Base-by-base conservation (phyloP, 2,113 vertebrate genomes). In the Centrocercus urophasianus region DNA sequence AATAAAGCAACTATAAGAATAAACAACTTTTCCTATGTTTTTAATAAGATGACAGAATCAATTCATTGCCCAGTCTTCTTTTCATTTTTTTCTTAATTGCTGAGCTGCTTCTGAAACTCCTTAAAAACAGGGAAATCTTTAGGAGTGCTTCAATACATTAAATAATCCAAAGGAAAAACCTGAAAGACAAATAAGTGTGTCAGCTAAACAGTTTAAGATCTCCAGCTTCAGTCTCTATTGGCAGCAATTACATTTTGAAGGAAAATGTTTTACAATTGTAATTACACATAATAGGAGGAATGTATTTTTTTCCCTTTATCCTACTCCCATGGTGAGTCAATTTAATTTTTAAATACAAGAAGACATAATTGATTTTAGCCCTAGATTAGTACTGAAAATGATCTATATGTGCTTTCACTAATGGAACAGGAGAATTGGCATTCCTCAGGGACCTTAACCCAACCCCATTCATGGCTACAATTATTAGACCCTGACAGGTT, bases 291-390 rank as follows among this genome's bases (percentile, higher is more conserved):
- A 98, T 98, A 98, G 93, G 92, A 98, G 95, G 97, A 98, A 98
- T 97, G 97, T 97, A 97, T 98, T 98, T 98, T 96, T 98, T 97
- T n/a, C 96, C 86, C 96, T 98, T 98, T 97, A 97, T 98, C 95
- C 96, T 97, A 94, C 96, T 98, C 98, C 98, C 98, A 97, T 97
- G 97, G 97, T 38, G 96, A 98, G 97, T 98, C 98, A 97, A 98
- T 98, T 98, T 98, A 98, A 98, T 98, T 98, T 98, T 98, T 98
- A 98, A 98, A 98, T 98, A 98, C 97, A 97, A 97, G 97, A 98
- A 98, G 96, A 97, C 97, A 96, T 98, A 98, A 98, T 98, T 98
- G 98, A 98, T 98, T 98, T 98, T 98, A 98, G 97, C 96, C 97
- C 97, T 97, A 98, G 97, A 98, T 98, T 98, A 98, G 97, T 93